Percentiles rank a stretch among this genome's conserved stretches.
These are phyloP conservation scores for Pachyuromys duprasi DNA, from an alignment of 2,797 vertebrate species.

Conservation along the genomic window DNA sequence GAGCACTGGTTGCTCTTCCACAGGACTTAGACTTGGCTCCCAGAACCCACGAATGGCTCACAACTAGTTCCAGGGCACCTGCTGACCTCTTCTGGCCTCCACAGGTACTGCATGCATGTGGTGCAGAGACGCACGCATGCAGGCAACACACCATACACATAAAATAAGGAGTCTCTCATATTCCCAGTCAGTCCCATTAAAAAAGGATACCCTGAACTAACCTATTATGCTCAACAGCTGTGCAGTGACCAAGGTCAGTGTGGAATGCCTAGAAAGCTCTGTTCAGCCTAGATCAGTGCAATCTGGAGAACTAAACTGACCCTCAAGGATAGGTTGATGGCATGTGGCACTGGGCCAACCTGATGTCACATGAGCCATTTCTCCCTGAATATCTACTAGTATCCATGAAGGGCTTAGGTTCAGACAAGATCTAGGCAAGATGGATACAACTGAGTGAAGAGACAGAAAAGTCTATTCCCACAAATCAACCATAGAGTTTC, in stretches of 20 bases:
- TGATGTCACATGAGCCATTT: not conserved
- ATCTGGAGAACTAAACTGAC: not conserved
- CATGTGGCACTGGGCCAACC: not conserved
- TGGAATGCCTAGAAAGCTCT: not conserved
- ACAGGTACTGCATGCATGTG: not conserved
- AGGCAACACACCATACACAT: not conserved
- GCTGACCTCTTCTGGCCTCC: not conserved
- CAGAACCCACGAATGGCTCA: not conserved
- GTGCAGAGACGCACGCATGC: not conserved
- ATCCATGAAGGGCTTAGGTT: not conserved
- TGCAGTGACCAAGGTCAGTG: not conserved
- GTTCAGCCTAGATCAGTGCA: not conserved
- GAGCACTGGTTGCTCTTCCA: not conserved
- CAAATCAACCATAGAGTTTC: not conserved
- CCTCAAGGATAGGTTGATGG: not conserved
- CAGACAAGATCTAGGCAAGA: not conserved
- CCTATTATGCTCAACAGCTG: too few species aligned
- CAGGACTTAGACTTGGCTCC: not conserved
- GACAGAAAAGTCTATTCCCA: not conserved
- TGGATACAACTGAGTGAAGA: not conserved
- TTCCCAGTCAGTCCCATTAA: not conserved
- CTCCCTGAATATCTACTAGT: not conserved
- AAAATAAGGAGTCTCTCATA: not conserved
- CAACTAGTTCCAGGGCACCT: not conserved
- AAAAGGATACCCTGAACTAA: not conserved